These are phyloP conservation scores for Drosophila lowei DNA, from an alignment of 1,140 invertebrate species.

Conservation along the genomic window DNA sequence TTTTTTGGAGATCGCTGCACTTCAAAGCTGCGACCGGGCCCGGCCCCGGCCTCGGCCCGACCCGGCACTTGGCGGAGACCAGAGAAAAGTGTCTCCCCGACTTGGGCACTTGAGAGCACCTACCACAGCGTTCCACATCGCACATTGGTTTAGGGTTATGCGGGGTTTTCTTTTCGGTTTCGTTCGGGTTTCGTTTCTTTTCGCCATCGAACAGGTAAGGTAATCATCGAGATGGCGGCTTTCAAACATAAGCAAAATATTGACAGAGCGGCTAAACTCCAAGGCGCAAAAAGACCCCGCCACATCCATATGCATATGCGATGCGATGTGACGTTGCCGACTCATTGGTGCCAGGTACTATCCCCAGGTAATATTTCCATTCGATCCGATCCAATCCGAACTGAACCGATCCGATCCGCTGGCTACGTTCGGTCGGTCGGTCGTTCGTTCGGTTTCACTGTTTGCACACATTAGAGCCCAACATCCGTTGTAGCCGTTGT, in stretches of 20 bases:
- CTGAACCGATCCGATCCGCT: not conserved
- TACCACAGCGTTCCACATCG: conserved; percentile 62
- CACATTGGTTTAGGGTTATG: conserved; percentile 20
- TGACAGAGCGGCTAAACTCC: conserved; percentile 76
- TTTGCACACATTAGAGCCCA: conserved; percentile 71
- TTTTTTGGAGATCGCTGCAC: conserved; percentile 60
- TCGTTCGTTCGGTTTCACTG: conserved; percentile 45
- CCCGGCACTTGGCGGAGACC: conserved; percentile 49
- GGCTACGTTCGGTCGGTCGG: not conserved
- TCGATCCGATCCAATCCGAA: conserved; percentile 12
- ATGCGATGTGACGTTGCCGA: conserved; percentile 74
- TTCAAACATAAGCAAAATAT: conserved; percentile 77
- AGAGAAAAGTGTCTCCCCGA: conserved; percentile 61
- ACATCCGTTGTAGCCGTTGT: conserved; percentile 72
- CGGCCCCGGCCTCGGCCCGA: not conserved
- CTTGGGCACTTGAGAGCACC: conserved; percentile 67
- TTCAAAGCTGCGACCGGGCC: conserved; percentile 56
- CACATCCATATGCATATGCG: conserved; percentile 44
- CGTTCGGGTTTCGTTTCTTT: conserved; percentile 32
- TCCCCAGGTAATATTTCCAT: conserved; percentile 24
- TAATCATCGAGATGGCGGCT: conserved; percentile 58
- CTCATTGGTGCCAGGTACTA: conserved; percentile 47
- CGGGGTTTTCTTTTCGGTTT: conserved; percentile 9
- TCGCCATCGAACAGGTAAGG: conserved; percentile 73
- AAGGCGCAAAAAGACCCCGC: conserved; percentile 62